These are phyloP conservation scores for Rhinopithecus roxellana DNA, from an alignment of 2,113 vertebrate species.

Conservation along the genomic window DNA sequence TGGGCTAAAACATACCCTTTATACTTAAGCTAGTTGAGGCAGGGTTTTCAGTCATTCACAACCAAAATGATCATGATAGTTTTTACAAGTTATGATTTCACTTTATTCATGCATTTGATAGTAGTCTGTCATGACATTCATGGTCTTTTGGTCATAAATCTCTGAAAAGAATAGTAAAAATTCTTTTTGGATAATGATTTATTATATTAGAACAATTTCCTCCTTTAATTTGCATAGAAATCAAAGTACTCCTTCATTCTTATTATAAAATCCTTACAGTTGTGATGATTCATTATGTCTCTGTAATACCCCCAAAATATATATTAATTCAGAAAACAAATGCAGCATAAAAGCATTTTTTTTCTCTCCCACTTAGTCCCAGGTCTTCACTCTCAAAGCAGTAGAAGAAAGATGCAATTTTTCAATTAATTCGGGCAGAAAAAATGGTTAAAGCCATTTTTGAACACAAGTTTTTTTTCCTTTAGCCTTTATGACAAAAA, in stretches of 20 bases:
- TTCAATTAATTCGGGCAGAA: not conserved
- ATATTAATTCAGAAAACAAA: conserved; percentile 41
- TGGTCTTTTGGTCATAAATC: not conserved
- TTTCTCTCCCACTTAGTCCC: not conserved
- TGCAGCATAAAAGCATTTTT: not conserved
- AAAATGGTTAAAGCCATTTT: not conserved
- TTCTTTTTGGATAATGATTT: not conserved
- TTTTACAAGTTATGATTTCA: not conserved
- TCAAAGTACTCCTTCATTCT: not conserved
- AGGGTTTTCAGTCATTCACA: not conserved
- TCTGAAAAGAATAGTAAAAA: conserved; percentile 27
- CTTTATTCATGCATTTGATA: not conserved
- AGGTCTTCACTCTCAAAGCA: not conserved
- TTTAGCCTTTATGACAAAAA: not conserved
- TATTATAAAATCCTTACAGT: not conserved
- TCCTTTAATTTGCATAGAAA: not conserved
- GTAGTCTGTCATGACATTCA: not conserved
- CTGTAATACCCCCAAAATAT: not conserved
- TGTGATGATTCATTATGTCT: not conserved
- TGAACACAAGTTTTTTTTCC: not conserved
- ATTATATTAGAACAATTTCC: not conserved
- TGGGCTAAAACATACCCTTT: not conserved
- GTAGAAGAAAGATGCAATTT: not conserved
- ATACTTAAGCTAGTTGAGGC: not conserved
- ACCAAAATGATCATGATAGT: not conserved